Evolutionary conservation across 2,113 vertebrate species (phyloP), one percentile per base, ranked within the genome.

Genomic region (Oceanites oceanicus): DNA sequence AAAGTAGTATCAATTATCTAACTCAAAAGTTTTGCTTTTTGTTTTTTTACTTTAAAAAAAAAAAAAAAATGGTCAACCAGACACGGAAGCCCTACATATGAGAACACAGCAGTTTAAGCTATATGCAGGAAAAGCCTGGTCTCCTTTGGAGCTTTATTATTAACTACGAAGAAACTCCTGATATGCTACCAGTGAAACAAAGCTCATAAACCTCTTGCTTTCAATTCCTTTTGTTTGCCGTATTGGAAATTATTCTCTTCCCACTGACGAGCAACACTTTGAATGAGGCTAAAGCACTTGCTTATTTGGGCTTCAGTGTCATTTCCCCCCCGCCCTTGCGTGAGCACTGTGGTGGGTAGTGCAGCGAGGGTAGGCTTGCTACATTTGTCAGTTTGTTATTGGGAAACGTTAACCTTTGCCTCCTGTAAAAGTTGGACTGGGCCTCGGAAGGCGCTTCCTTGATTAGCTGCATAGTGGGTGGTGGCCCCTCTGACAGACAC

Each of bases 311-410:
- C 45, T 73, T 79, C n/a, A 36, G 73, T 61, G 55, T 34, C n/a
- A n/a, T 50, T 71, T 23, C 16, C 12, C 17, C 44, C 11, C 17
- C 1, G 1, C 2, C 36, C 2, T 1, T 25, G 34, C 36, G 47
- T 30, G 27, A 29, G 19, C 47, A 5, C 3, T 20, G 52, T 15
- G 32, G 67, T 77, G 78, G 59, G 44, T 11, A 18, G 47, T 2
- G 36, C 52, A 67, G 73, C 5, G 9, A 34, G 84, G 53, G 18
- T 23, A 67, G 44, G 40, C 55, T 91, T 20, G 38, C 45, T 74
- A 5, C 52, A 23, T n/a, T 73, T 82, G 36, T 66, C 34, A 26
- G 53, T 75, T 87, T 95, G 67, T 49, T 89, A 21, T 38, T 34
- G 59, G 66, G 85, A 84, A 86, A 55, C 3, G 3, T 59, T 53